phyloP scores from a whole-genome alignment of 2,797 vertebrate genomes.

The Cryptoblepharus egeriae region DNA sequence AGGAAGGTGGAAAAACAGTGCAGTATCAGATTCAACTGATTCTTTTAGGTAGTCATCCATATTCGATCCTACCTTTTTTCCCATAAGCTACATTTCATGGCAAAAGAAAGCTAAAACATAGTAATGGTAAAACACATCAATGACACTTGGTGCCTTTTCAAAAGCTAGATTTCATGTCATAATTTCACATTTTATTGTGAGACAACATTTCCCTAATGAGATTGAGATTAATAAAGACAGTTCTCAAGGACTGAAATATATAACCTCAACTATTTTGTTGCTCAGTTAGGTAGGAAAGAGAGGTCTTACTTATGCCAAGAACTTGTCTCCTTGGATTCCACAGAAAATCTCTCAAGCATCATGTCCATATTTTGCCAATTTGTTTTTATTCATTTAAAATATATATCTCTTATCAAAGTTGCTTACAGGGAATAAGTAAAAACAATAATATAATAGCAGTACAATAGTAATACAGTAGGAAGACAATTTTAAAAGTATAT shows the following conservation, averaged over 20 bases:
- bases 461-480: too few species aligned
- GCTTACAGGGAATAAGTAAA: too few species aligned
- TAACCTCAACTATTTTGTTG: not conserved
- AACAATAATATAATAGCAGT: too few species aligned
- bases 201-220: not conserved
- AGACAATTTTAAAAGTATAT: too few species aligned
- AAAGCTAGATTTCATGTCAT: not conserved
- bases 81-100: not conserved
- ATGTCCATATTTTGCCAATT: not conserved
- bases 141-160: not conserved
- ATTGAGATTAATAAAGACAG: not conserved
- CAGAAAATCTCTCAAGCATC: not conserved
- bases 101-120: too few species aligned
- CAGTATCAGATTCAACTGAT: not conserved
- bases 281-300: not conserved
- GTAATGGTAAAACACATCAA: not conserved
- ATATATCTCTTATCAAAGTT: too few species aligned
- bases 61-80: not conserved
- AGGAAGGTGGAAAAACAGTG: constrained; percentile 46
- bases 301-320: not conserved
- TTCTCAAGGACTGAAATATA: not conserved
- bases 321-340: not conserved
- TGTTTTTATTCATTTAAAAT: too few species aligned
- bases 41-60: not conserved
- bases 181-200: not conserved